Evolutionary conservation across 2,797 vertebrate species (phyloP).

Genomic region (Cirrhinus mrigala): DNA sequence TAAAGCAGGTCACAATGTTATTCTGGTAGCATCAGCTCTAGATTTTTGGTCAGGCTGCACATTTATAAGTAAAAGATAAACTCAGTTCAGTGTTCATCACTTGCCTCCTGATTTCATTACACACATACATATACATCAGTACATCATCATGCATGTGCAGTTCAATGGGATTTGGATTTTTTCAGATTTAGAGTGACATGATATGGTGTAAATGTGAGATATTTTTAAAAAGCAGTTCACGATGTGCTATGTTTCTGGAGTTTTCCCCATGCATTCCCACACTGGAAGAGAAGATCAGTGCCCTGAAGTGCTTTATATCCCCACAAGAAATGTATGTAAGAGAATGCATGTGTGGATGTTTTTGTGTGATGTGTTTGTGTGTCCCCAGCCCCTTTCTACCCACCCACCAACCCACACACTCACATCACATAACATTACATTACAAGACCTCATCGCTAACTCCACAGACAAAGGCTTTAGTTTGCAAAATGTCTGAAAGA

Average conservation of each 20-base stretch:
- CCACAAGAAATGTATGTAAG: neutral
- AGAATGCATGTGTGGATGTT: constrained; percentile 13
- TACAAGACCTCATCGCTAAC: neutral
- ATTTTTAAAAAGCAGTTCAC: neutral
- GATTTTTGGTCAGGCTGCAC: neutral
- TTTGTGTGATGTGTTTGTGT: constrained; percentile 1
- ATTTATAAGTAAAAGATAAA: neutral
- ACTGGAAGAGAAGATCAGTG: constrained; percentile 26
- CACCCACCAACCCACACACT: constrained; percentile 1
- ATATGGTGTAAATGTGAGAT: neutral
- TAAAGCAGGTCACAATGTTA: neutral
- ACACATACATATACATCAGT: too few relatives aligned
- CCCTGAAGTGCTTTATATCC: constrained; percentile 11
- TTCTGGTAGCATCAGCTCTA: neutral
- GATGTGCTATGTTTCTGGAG: neutral
- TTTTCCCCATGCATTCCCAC: constrained; percentile 3
- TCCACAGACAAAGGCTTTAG: neutral
- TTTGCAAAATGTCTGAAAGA: neutral
- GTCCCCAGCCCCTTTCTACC: constrained; percentile 10
- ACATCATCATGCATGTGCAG: neutral
- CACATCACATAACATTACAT: neutral
- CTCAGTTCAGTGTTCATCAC: neutral
- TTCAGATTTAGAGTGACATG: neutral
- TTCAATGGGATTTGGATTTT: neutral
- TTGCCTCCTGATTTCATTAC: neutral